A percentile compares a stretch with the other conserved stretches of the same genome.
Evolutionary conservation across 2,888 invertebrate species (phyloP).

Genomic region (Nephrotoma appendiculata): DNA sequence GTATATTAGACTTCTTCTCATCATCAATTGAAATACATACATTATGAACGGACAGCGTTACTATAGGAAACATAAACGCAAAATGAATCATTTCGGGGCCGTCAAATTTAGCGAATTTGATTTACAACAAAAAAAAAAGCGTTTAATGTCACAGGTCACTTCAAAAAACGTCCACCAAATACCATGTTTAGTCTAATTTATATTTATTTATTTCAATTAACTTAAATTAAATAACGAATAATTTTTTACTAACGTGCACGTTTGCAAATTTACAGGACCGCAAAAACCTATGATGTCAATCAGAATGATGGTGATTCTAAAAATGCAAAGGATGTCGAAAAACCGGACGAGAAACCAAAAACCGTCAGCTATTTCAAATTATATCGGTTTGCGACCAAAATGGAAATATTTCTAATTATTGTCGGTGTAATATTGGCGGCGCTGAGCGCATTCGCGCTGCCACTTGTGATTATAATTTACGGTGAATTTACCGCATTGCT

Average conservation of each 20-base stretch:
- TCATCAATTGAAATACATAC: neutral
- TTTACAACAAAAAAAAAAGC: neutral
- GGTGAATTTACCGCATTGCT: conserved; percentile 57
- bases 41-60: neutral
- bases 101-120: neutral
- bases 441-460: conserved; percentile 48
- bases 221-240: neutral
- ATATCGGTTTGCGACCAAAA: conserved; percentile 41
- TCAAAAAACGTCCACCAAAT: neutral
- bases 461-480: conserved; percentile 53
- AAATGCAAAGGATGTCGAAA: neutral
- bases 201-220: neutral
- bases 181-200: neutral
- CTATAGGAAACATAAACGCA: neutral
- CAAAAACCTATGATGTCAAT: neutral
- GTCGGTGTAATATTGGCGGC: conserved; percentile 43
- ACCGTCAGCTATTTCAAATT: neutral
- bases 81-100: neutral
- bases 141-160: neutral
- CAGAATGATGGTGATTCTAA: neutral
- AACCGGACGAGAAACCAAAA: neutral
- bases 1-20: neutral
- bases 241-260: neutral
- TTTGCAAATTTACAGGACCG: neutral
- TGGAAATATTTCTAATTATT: conserved; percentile 39